These are phyloP conservation scores for Coluber constrictor DNA, from an alignment of 2,797 vertebrate genomes.

Conservation along the genomic window DNA sequence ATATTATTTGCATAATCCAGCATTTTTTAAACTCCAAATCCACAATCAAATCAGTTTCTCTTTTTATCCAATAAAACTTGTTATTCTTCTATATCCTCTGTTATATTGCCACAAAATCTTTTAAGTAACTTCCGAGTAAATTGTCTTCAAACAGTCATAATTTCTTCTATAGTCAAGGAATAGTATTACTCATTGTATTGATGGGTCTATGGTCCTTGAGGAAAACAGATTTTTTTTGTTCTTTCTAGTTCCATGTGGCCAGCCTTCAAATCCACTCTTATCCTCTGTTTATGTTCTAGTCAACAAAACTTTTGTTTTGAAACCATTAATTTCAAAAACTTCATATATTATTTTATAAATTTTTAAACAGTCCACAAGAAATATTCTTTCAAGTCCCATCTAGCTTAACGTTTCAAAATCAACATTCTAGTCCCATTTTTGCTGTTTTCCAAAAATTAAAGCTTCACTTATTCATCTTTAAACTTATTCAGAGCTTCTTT, in stretches of 20 bases:
- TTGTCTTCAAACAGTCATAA: not conserved
- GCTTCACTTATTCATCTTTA: not conserved
- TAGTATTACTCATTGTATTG: not conserved
- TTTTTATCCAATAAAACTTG: not conserved
- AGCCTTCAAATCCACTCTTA: not conserved
- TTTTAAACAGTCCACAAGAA: not conserved
- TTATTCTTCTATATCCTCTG: not conserved
- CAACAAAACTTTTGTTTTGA: not conserved
- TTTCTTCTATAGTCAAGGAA: not conserved
- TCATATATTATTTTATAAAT: not conserved
- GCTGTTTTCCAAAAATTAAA: not conserved
- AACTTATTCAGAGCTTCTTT: not conserved
- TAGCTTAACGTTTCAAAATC: not conserved
- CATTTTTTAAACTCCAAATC: not conserved
- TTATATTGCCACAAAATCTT: not conserved
- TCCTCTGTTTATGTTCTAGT: not conserved
- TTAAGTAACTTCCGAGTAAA: not conserved
- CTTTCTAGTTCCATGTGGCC: not conserved
- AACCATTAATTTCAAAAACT: not conserved
- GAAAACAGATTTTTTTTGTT: not conserved
- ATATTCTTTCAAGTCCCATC: not conserved
- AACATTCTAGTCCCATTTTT: not conserved
- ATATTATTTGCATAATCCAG: not conserved
- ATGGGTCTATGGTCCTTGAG: not conserved
- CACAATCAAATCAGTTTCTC: not conserved